A percentile compares a stretch with the other conserved stretches of the same genome.
Evolutionary conservation across 2,113 vertebrate genomes (phyloP).

Genomic region (Phrynosoma blainvillii): DNA sequence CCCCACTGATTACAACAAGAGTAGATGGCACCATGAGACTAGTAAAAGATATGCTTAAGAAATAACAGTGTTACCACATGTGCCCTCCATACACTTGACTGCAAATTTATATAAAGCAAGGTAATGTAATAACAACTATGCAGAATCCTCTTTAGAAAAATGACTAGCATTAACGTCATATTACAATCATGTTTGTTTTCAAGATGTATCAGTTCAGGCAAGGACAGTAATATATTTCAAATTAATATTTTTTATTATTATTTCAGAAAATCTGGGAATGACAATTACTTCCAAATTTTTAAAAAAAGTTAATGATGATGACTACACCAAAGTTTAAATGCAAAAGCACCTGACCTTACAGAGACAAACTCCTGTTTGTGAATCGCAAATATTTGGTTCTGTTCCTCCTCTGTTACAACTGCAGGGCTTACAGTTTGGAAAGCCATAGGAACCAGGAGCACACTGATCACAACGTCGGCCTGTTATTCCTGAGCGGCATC

Average conservation of each 20-base stretch:
- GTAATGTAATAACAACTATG: background rate
- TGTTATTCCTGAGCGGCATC: slow-evolving; percentile 86
- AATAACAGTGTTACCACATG: background rate
- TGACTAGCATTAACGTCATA: background rate
- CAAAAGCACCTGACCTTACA: slow-evolving; percentile 87
- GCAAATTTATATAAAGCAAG: background rate
- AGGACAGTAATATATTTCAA: background rate
- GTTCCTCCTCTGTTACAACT: slow-evolving; percentile 84
- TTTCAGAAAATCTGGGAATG: background rate
- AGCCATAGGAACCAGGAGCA: slow-evolving; percentile 82
- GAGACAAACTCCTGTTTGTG: slow-evolving; percentile 84
- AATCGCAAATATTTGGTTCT: slow-evolving; percentile 80
- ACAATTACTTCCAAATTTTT: background rate
- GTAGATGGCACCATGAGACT: background rate
- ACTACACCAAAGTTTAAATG: slow-evolving; percentile 41
- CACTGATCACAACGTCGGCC: slow-evolving; percentile 89
- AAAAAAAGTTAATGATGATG: background rate
- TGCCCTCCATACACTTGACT: background rate
- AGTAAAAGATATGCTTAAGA: background rate
- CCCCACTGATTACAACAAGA: background rate
- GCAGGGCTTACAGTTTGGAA: slow-evolving; percentile 87
- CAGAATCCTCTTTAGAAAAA: background rate
- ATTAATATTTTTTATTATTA: background rate
- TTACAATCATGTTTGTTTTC: background rate
- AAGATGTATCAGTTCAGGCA: background rate